Conservation (phyloP, 2,888 invertebrate genomes). For the Scrobipalpa costella region DNA sequence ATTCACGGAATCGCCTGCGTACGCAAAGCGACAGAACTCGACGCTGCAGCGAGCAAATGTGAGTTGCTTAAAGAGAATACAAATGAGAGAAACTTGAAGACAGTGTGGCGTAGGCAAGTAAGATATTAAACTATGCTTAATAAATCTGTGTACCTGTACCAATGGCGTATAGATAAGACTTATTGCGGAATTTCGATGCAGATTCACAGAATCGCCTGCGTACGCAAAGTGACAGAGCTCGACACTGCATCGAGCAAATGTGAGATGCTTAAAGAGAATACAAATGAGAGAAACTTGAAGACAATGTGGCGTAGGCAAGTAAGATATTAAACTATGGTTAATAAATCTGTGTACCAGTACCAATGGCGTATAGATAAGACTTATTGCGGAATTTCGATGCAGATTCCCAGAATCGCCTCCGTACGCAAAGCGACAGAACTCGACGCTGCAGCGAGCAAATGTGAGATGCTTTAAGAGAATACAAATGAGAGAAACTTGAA, state of each 20-base stretch:
- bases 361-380: constrained; percentile 17
- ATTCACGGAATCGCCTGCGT: constrained; percentile 2
- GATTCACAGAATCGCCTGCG: constrained; percentile 1
- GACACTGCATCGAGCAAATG: background rate
- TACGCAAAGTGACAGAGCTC: background rate
- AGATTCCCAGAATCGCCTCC: background rate
- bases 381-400: constrained; percentile 7
- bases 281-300: background rate
- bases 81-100: background rate
- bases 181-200: constrained; percentile 3
- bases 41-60: background rate
- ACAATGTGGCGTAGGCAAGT: no score
- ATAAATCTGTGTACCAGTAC: no score
- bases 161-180: constrained; percentile 18
- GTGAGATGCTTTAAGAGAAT: background rate
- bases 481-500: background rate
- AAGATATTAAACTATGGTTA: no score
- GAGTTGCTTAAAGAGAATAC: background rate
- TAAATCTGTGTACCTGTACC: no score
- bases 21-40: background rate
- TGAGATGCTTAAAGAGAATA: background rate
- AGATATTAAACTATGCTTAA: no score
- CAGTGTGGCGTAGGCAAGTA: no score
- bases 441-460: background rate
- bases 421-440: background rate